Conservation (phyloP, 2,113 vertebrate species). For the Bucco capensis region DNA sequence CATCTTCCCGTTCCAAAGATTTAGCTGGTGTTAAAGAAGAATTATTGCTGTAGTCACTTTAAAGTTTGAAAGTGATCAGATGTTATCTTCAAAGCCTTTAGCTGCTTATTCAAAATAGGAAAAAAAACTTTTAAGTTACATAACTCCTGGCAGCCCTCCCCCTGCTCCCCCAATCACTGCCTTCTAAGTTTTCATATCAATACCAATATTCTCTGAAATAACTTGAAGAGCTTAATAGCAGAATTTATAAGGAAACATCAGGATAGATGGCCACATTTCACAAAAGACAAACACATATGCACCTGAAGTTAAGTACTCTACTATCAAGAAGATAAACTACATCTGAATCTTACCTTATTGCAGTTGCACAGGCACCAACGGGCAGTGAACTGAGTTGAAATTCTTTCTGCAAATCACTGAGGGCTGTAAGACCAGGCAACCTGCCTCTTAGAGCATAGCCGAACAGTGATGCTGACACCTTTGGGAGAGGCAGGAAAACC, state of each 20-base stretch:
- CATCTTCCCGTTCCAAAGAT: constrained; percentile 62
- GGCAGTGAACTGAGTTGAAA: constrained; percentile 64
- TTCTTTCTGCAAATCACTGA: constrained; percentile 72
- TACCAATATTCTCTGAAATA: background rate
- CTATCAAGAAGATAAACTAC: constrained; percentile 62
- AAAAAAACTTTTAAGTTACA: constrained; percentile 4
- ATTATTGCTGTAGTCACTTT: constrained; percentile 35
- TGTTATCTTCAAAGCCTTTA: constrained; percentile 51
- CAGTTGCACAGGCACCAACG: constrained; percentile 60
- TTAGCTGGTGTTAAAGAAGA: constrained; percentile 31
- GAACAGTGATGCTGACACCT: constrained; percentile 75
- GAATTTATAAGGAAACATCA: background rate
- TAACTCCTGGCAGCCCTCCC: background rate
- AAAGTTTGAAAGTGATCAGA: constrained; percentile 59
- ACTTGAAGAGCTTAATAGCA: background rate
- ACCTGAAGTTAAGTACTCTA: background rate
- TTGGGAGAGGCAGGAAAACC: constrained; percentile 70
- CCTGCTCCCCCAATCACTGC: background rate
- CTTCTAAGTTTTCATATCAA: background rate
- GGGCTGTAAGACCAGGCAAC: constrained; percentile 69
- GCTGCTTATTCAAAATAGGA: constrained; percentile 40
- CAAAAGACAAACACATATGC: constrained; percentile 22
- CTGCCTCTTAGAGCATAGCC: constrained; percentile 71
- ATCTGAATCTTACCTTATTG: constrained; percentile 73
- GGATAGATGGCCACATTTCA: background rate